Evolutionary conservation across 2,888 invertebrate species (phyloP).

Genomic region (Psylliodes chrysocephalus): DNA sequence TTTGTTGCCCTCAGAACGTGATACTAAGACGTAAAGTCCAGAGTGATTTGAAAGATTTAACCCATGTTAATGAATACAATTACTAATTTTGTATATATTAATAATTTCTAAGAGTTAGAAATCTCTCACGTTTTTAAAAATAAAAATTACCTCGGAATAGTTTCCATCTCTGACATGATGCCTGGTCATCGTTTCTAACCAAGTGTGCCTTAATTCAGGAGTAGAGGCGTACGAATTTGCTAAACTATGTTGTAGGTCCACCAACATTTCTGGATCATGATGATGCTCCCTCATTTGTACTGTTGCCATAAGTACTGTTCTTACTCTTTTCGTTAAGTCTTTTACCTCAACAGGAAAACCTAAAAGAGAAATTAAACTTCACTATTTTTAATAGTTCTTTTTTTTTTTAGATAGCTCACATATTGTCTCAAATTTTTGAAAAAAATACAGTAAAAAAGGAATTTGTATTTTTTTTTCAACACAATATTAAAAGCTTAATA

Average conservation of each 20-base stretch:
- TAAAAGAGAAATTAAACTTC: conserved; percentile 52
- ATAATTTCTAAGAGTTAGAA: no score
- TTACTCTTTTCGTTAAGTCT: conserved; percentile 90
- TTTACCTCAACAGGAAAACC: conserved; percentile 91
- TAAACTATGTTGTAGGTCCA: conserved; percentile 90
- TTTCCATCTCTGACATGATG: conserved; percentile 86
- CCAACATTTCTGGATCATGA: conserved; percentile 90
- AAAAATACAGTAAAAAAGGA: no score
- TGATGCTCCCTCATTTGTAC: conserved; percentile 91
- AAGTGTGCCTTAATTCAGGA: conserved; percentile 92
- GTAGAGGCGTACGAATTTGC: conserved; percentile 95
- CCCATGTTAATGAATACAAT: no score
- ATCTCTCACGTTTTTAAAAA: no score
- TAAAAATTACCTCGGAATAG: conserved; percentile 81
- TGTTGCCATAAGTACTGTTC: conserved; percentile 95
- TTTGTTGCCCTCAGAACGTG: no score
- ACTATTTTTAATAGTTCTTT: not conserved
- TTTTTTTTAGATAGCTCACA: no score
- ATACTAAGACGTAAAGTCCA: no score
- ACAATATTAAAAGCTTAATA: no score
- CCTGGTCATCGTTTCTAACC: conserved; percentile 94
- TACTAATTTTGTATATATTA: no score
- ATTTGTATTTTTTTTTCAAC: no score
- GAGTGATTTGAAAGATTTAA: no score
- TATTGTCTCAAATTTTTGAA: no score